These are phyloP conservation scores for Chymomyza caudatula DNA, from an alignment of 2,888 invertebrate species.

Conservation along the genomic window DNA sequence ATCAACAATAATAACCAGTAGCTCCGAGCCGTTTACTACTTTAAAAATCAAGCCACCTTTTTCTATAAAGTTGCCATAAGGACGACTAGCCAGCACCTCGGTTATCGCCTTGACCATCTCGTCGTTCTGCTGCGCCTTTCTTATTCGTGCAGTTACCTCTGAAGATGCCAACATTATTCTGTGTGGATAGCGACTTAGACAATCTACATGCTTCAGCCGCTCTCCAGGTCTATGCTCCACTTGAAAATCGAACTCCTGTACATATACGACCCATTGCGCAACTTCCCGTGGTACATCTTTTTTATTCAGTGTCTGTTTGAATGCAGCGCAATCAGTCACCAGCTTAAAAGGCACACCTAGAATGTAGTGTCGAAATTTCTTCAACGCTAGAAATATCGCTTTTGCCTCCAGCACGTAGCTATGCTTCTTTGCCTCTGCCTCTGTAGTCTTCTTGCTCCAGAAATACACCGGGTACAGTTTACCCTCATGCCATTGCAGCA, in stretches of 20 bases:
- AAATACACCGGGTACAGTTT: constrained; percentile 8
- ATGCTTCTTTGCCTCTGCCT: constrained; percentile 1
- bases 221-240: constrained; percentile 8
- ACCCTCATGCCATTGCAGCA: too few relatives aligned
- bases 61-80: too few relatives aligned
- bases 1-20: too few relatives aligned
- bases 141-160: constrained; percentile 15
- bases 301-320: constrained; percentile 17
- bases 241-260: constrained; percentile 5
- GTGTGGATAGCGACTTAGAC: constrained; percentile 12
- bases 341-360: constrained; percentile 33
- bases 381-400: constrained; percentile 45
- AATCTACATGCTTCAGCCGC: constrained; percentile 18
- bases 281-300: constrained; percentile 19
- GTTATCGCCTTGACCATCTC: constrained; percentile 9
- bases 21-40: constrained; percentile 14
- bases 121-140: constrained; percentile 15
- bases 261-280: constrained; percentile 18
- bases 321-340: constrained; percentile 26
- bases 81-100: constrained; percentile 14
- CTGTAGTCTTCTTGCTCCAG: constrained; percentile 8
- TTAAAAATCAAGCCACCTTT: constrained; percentile 19
- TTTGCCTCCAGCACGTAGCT: constrained; percentile 48
- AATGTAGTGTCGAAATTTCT: constrained; percentile 54
- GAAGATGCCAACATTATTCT: constrained; percentile 4